phyloP scores from a whole-genome alignment of 2,113 vertebrate genomes.

The Laticauda colubrina region DNA sequence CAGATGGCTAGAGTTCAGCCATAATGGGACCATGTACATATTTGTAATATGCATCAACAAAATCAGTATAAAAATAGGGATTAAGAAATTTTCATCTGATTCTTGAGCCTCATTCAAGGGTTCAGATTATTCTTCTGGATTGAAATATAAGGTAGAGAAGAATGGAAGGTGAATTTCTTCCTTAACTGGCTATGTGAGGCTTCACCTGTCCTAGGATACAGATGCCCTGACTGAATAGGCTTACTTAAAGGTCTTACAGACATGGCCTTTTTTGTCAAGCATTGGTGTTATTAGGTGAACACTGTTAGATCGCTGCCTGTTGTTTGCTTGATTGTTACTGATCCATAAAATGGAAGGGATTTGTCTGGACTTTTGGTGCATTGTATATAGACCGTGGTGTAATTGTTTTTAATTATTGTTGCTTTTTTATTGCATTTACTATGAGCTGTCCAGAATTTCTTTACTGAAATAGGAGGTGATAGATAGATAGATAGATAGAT shows the following conservation, averaged over 20 bases:
- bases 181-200: not conserved
- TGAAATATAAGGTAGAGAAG: not conserved
- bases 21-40: not conserved
- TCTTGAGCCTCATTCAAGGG: not conserved
- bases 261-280: not conserved
- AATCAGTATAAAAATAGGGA: not conserved
- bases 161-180: not conserved
- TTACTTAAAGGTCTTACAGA: not conserved
- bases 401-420: not conserved
- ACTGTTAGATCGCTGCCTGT: not conserved
- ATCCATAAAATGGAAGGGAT: not conserved
- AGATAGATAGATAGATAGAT: too few species aligned
- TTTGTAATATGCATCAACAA: not conserved
- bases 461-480: not conserved
- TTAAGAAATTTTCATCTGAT: not conserved
- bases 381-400: not conserved
- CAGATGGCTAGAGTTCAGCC: not conserved
- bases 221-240: not conserved
- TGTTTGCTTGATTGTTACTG: not conserved
- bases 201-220: not conserved
- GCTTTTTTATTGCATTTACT: not conserved
- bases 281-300: not conserved
- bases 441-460: not conserved
- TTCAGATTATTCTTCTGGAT: not conserved
- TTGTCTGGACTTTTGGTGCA: not conserved